Evolutionary conservation across 2,888 invertebrate species (phyloP), one percentile per base, ranked within the genome.

Genomic region (Cremastinae sp.): DNA sequence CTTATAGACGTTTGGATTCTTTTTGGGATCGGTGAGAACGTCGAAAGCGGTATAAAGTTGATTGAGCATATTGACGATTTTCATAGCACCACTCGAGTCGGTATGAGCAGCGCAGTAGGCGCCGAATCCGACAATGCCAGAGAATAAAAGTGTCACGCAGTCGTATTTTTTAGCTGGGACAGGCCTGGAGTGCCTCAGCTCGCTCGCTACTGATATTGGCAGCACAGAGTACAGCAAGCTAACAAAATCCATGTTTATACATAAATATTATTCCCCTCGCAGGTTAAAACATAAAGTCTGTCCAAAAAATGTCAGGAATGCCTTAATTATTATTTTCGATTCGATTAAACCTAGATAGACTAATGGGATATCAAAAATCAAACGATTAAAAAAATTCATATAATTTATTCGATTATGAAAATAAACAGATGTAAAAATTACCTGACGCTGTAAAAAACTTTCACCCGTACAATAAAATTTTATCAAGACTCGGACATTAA

Each of bases 1-100:
- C 95, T 98, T 98, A 88, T 97, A 98, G 62, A 98, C 96, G 89
- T 98, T 96, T 41, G 97, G 96, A 90, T 98, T 97, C 83, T 95
- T 94, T 87, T 95, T 96, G 3, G 97, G 96, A 90, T 98, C 97
- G 8, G 98, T 97, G 47, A 98, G 92, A 45, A 95, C 96, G 90
- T 98, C 98, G 86, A 98, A 98, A 2, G 97, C 95, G 0, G 97
- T 98, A 89, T 98, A 98, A 79, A 98, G 92, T 87, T 96, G 95
- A 90, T 98, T 98, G 58, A 98, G 93, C 93, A 98, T 95, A 90
- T 95, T 93, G 7, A 98, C 98, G 79, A 98, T 98, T 91, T 97
- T 97, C 96, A 98, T 98, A 51, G 97, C 98, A 0, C 97, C 97
- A 81, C 94, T 94, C 4, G 97, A 95, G 89, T 98, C 98, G 0